phyloP scores from a whole-genome alignment of 1,140 invertebrate genomes.

The Aleiodes sp. region DNA sequence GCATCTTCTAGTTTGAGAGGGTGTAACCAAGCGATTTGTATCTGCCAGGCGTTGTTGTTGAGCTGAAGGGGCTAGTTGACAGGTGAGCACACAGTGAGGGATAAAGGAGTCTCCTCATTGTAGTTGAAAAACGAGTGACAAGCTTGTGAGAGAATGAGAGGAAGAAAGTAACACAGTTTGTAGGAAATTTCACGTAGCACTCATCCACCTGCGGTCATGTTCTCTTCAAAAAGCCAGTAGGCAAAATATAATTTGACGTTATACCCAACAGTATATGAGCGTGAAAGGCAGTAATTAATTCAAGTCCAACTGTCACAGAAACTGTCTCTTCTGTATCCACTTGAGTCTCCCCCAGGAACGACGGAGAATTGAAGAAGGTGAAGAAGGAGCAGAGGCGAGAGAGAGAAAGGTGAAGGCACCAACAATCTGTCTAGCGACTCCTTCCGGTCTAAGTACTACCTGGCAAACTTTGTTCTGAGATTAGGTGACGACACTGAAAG shows the following conservation, averaged over 20 bases:
- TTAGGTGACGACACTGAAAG: conserved; percentile 37
- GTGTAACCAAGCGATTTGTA: not conserved
- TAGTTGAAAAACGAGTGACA: not conserved
- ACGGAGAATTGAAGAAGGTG: not conserved
- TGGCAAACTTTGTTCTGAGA: conserved; percentile 41
- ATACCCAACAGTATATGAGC: not conserved
- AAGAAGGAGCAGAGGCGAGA: not conserved
- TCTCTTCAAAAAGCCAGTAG: not conserved
- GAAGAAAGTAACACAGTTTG: not conserved
- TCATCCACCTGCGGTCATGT: not conserved
- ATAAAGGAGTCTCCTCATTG: not conserved
- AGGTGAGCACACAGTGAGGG: not conserved
- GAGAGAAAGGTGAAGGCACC: conserved; percentile 15
- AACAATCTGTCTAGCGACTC: conserved; percentile 46
- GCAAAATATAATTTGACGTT: conserved; percentile 35
- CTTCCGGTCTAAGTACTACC: conserved; percentile 45
- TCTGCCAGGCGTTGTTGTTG: not conserved
- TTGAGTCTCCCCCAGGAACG: conserved; percentile 20
- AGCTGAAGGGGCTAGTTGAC: not conserved
- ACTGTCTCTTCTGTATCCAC: conserved; percentile 38
- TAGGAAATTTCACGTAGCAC: not conserved
- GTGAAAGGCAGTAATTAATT: conserved; percentile 45
- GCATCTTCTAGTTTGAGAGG: not conserved
- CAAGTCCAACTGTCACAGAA: conserved; percentile 42
- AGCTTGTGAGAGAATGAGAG: not conserved